phyloP scores from a whole-genome alignment of 2,113 vertebrate genomes.

The Herpailurus yagouaroundi region DNA sequence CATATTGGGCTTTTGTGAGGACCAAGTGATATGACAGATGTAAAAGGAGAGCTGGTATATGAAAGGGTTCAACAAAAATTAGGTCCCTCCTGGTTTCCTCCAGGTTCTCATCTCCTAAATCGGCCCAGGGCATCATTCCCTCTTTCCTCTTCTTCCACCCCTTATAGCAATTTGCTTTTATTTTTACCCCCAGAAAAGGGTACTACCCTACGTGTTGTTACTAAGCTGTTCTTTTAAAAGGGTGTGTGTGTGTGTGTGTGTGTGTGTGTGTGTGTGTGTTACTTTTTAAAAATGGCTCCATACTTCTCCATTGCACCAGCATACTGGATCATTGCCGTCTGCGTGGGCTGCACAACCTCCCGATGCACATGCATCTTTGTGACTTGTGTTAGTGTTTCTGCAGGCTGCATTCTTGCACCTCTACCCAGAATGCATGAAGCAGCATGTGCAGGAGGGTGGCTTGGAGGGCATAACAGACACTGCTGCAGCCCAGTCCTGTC shows the following conservation, averaged over 20 bases:
- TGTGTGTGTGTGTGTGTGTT: background rate
- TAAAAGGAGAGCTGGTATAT: background rate
- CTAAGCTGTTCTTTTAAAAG: background rate
- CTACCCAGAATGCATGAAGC: background rate
- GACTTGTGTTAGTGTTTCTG: background rate
- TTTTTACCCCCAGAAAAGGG: background rate
- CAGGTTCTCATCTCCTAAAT: background rate
- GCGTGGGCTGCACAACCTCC: too few relatives aligned
- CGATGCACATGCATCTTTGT: background rate
- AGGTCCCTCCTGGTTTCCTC: background rate
- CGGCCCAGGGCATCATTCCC: too few relatives aligned
- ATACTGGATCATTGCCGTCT: background rate
- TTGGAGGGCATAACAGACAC: too few relatives aligned
- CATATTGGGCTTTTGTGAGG: background rate
- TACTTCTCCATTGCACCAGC: background rate
- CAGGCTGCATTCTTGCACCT: background rate
- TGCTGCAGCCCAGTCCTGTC: background rate
- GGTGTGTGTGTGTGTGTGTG: background rate
- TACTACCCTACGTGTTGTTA: background rate
- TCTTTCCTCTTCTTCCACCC: background rate
- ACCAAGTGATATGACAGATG: background rate
- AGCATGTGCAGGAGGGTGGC: background rate
- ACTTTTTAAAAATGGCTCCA: background rate
- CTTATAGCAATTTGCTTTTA: background rate
- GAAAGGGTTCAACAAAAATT: background rate